Base-by-base conservation (phyloP, 2,113 vertebrate species). In the Callopanchax toddi region DNA sequence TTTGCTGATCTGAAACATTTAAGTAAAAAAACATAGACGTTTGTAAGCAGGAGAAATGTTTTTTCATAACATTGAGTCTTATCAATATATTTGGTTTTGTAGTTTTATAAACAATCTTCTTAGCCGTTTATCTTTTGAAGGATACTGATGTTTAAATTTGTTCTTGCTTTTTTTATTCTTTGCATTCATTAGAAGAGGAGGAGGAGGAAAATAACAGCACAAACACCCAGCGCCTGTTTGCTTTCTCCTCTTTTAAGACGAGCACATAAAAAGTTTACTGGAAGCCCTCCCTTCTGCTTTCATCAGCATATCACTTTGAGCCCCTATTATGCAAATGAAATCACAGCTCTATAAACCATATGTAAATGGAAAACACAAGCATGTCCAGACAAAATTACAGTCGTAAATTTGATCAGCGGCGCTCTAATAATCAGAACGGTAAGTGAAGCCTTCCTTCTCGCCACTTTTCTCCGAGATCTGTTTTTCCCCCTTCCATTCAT, bases 281-380 rank as follows among this genome's bases (percentile, higher is more conserved):
- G 65, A 67, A 65, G 65, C 60, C 59, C 59, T 78, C 67, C 78
- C 79, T 86, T 83, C 77, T 85, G 85, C 87, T 82, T 81, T 73
- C 88, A 87, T 90, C 84, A 87, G 85, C 87, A 86, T 61, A 79
- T 87, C 82, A 79, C 82, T 84, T 84, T 86, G 68, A 71, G 79
- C 84, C 64, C 59, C 77, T 86, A 86, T 88, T 88, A 91, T 91
- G 89, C 86, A 90, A 89, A 92, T 90, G 64, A 71, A 69, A 70
- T 77, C 66, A 60, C 74, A 32, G 78, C 85, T 74, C 81, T 81
- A 89, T 86, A 86, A 90, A 91, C 72, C 79, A 76, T 74, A 79
- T 87, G 82, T 82, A 88, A 88, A 90, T 91, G 74, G 83, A 48
- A 85, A 88, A 89, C 75, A 87, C 83, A 82, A 70, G 78, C 80